phyloP scores from a whole-genome alignment of 2,888 invertebrate species.

The Chymomyza amoena region DNA sequence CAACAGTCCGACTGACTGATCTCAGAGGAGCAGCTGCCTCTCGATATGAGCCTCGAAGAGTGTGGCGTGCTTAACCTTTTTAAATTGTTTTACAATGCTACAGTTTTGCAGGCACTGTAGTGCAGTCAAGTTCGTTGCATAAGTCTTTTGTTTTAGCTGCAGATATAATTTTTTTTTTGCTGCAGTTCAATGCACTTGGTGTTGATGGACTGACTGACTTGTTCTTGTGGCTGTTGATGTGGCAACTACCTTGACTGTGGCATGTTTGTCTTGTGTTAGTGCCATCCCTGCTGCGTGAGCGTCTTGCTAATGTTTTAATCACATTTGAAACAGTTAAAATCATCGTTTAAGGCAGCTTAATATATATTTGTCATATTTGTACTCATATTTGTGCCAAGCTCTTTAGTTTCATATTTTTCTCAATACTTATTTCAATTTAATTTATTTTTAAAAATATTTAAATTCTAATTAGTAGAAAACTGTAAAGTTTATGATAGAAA shows the following conservation, averaged over 20 bases:
- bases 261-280: not conserved
- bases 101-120: slow-evolving; percentile 27
- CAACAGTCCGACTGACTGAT: slow-evolving; percentile 29
- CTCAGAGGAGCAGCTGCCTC: slow-evolving; percentile 10
- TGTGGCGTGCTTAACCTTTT: slow-evolving; percentile 64
- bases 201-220: not conserved
- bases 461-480: too few species aligned
- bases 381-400: too few species aligned
- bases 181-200: slow-evolving; percentile 52
- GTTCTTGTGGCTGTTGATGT: slow-evolving; percentile 6
- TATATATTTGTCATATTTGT: too few species aligned
- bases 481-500: too few species aligned
- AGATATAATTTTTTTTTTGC: slow-evolving; percentile 34
- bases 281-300: slow-evolving; percentile 27
- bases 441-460: too few species aligned
- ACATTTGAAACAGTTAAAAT: too few species aligned
- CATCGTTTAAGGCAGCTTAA: too few species aligned
- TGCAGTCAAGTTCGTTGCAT: slow-evolving; percentile 59
- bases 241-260: not conserved
- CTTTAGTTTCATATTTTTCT: too few species aligned
- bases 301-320: slow-evolving; percentile 18
- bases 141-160: slow-evolving; percentile 52
- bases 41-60: slow-evolving; percentile 11
- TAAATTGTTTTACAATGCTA: slow-evolving; percentile 56
- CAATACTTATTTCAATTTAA: too few species aligned